Evolutionary conservation across 2,113 vertebrate genomes (phyloP).

Genomic region (Ivindomyrus marchei): DNA sequence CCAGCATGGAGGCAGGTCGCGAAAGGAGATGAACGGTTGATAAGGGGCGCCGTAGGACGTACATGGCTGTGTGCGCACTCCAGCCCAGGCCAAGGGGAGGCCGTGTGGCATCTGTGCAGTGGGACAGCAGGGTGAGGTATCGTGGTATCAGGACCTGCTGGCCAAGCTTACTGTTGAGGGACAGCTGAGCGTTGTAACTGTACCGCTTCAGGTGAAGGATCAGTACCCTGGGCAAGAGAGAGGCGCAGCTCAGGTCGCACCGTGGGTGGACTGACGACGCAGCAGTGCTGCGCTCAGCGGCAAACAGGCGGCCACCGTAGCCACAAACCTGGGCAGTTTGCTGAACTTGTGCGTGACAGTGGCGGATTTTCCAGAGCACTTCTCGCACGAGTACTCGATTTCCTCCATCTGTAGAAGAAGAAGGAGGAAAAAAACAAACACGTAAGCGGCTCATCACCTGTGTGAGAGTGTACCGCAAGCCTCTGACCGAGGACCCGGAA

Average conservation of each 20-base stretch:
- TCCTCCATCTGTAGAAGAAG: slow-evolving; percentile 74
- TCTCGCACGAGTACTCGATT: slow-evolving; percentile 96
- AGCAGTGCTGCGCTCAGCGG: not conserved
- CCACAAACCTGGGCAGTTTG: slow-evolving; percentile 80
- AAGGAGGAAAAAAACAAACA: not conserved
- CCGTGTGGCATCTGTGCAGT: slow-evolving; percentile 83
- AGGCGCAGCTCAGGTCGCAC: not conserved
- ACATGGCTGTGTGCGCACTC: slow-evolving; percentile 72
- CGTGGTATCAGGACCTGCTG: slow-evolving; percentile 93
- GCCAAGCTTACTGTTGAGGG: slow-evolving; percentile 91
- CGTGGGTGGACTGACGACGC: too few relatives aligned
- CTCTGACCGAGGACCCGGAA: not conserved
- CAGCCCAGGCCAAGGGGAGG: slow-evolving; percentile 76
- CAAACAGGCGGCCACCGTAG: not conserved
- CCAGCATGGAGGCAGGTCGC: not conserved
- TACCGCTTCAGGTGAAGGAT: slow-evolving; percentile 97
- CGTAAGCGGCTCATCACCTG: not conserved
- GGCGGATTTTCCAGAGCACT: slow-evolving; percentile 85
- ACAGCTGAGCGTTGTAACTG: slow-evolving; percentile 90
- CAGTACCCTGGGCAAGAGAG: slow-evolving; percentile 67
- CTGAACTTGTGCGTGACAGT: slow-evolving; percentile 94
- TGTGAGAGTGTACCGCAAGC: not conserved
- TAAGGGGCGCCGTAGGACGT: slow-evolving; percentile 36
- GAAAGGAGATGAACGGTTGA: not conserved
- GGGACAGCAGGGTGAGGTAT: slow-evolving; percentile 82